Conservation (phyloP, 2,888 invertebrate species). For the Papilio gigon region DNA sequence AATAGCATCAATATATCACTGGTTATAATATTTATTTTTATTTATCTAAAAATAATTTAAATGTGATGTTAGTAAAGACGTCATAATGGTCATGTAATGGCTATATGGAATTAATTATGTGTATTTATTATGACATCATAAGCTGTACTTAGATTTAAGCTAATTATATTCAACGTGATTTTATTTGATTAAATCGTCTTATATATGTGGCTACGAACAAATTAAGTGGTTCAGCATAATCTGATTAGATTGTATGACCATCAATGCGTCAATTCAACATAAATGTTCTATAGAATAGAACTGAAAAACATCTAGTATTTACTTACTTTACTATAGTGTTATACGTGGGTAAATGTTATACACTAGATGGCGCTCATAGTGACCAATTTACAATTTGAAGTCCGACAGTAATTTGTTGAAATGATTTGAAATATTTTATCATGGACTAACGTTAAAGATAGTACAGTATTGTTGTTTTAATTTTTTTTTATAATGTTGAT, state of each 20-base stretch:
- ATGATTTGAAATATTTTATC: no score
- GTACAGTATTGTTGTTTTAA: not conserved
- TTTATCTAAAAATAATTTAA: no score
- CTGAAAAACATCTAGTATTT: not conserved
- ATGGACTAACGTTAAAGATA: not conserved
- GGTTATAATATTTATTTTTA: no score
- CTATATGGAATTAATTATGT: not conserved
- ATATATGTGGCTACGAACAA: slow-evolving; percentile 8
- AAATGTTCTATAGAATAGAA: not conserved
- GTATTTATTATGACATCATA: not conserved
- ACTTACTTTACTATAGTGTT: no score
- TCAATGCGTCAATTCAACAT: not conserved
- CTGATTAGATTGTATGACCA: slow-evolving; percentile 5
- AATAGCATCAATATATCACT: no score
- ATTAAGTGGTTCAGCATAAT: not conserved
- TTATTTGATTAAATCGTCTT: slow-evolving; percentile 27
- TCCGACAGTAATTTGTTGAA: no score
- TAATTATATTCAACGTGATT: slow-evolving; percentile 17
- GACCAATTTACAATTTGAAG: no score
- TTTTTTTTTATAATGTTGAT: slow-evolving; percentile 24
- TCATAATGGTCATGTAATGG: not conserved
- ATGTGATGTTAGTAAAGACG: not conserved
- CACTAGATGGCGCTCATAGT: no score
- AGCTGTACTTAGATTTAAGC: slow-evolving; percentile 10
- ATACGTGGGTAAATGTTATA: no score